Evolutionary conservation across 2,797 vertebrate genomes (phyloP).

Genomic region (Sciurus carolinensis): DNA sequence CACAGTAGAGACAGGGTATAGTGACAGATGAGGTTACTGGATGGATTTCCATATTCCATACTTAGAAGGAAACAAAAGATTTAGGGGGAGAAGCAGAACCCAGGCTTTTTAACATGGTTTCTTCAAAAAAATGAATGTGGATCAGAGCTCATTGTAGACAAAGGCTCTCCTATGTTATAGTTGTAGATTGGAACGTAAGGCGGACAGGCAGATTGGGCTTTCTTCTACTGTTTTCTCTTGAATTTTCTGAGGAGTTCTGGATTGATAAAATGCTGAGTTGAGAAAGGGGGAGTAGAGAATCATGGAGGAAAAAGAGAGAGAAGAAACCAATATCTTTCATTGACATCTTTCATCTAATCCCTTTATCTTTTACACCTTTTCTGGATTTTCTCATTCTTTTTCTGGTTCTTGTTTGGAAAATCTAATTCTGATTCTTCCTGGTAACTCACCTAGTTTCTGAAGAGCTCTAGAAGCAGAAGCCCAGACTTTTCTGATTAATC

Average conservation of each 20-base stretch:
- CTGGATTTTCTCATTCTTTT: not conserved
- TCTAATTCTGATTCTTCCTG: not conserved
- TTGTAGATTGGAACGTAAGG: not conserved
- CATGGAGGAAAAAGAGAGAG: not conserved
- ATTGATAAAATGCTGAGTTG: not conserved
- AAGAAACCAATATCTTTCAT: conserved; percentile 52
- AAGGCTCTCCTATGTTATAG: not conserved
- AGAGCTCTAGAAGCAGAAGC: conserved; percentile 32
- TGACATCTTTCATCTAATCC: conserved; percentile 2
- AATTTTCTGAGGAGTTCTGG: conserved; percentile 43
- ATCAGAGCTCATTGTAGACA: not conserved
- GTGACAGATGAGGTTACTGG: not conserved
- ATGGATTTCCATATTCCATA: not conserved
- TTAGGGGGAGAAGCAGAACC: not conserved
- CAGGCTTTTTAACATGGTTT: conserved; percentile 8
- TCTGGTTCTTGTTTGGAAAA: conserved; percentile 50
- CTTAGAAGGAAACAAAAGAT: conserved; percentile 28
- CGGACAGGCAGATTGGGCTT: not conserved
- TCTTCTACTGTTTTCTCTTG: not conserved
- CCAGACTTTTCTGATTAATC: conserved; percentile 36
- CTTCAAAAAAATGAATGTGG: not conserved
- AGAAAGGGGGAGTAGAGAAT: conserved; percentile 28
- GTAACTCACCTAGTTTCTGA: not conserved
- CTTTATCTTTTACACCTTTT: not conserved
- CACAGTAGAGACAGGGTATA: not conserved